Evolutionary conservation across 2,888 invertebrate genomes (phyloP), one percentile per base, ranked within the genome.

Genomic region (Lasius platythorax): DNA sequence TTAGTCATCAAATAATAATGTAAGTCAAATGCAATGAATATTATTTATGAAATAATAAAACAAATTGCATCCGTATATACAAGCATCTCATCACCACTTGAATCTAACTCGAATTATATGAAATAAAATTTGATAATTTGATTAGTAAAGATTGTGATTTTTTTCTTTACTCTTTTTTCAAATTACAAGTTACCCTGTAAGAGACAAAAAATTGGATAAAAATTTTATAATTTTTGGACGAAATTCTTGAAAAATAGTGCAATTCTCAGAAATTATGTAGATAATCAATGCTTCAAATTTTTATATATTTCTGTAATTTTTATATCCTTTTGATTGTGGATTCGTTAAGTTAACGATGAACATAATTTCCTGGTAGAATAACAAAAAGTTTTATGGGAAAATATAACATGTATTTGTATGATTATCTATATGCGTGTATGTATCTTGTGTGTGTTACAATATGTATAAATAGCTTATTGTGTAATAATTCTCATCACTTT

Each of bases 331-430:
- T 3, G 2, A 18, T 30, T 30, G 23, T 23, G 23, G 12, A 28
- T 30, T 66, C 37, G 2, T 66, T 33, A 11, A 64, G 1, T 18
- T 53, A 6, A 18, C 9, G 8, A 56, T 5, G 5, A 68, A n/a
- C 5, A 30, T 58, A 68, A 6, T 61, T 46, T 15, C 5, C 3
- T 43, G 37, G 1, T 12, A 67, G 58, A 74, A 33, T 73, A 61
- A 66, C 15, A 23, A 43, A 58, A 64, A 15, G n/a, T 74, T 66
- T 82, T 88, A 86, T 89, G 85, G 79, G 87, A 91, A 91, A 91
- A 91, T 91, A 91, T 91, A 88, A 86, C 83, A 43, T 88, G 56
- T 91, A 89, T 91, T 91, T 91, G 70, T 79, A 61, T 89, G 72
- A 85, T 84, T 86, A 67, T 83, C 86, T 90, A 91, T 53, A 53